Percentiles rank a stretch among this genome's conserved stretches.
Evolutionary conservation across 2,113 vertebrate genomes (phyloP).

Genomic region (Trematocara macrostoma): DNA sequence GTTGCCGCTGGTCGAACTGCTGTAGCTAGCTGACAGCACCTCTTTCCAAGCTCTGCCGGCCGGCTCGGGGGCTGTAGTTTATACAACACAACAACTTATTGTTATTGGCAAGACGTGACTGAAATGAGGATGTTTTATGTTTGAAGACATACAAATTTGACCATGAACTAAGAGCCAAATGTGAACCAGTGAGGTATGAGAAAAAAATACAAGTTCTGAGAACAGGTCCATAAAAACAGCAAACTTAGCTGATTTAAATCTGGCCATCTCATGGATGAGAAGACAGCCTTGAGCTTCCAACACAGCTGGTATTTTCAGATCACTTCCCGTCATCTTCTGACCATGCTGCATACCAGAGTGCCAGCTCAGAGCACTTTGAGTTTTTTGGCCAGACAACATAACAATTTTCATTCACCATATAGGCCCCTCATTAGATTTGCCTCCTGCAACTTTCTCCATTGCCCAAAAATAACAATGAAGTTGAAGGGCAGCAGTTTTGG

Average conservation of each 20-base stretch:
- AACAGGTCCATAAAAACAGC: not conserved
- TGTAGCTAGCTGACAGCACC: conserved; percentile 80
- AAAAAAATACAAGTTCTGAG: not conserved
- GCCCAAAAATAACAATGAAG: not conserved
- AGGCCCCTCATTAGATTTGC: not conserved
- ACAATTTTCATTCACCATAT: not conserved
- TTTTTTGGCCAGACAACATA: not conserved
- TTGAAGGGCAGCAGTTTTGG: not conserved
- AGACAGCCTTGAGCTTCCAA: not conserved
- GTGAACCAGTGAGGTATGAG: not conserved
- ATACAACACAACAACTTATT: not conserved
- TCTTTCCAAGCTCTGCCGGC: conserved; percentile 78
- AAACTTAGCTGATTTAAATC: not conserved
- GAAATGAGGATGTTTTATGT: not conserved
- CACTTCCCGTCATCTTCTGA: not conserved
- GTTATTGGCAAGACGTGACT: not conserved
- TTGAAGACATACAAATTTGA: not conserved
- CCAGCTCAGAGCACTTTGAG: not conserved
- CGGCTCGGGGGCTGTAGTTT: conserved; percentile 65
- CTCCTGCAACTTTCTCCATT: not conserved
- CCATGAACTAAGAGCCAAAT: not conserved
- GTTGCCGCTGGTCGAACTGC: conserved; percentile 83
- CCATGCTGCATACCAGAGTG: not conserved
- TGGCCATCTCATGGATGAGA: not conserved
- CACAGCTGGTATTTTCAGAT: not conserved